Base-by-base conservation (phyloP, 2,113 vertebrate species). In the Istiophorus platypterus region DNA sequence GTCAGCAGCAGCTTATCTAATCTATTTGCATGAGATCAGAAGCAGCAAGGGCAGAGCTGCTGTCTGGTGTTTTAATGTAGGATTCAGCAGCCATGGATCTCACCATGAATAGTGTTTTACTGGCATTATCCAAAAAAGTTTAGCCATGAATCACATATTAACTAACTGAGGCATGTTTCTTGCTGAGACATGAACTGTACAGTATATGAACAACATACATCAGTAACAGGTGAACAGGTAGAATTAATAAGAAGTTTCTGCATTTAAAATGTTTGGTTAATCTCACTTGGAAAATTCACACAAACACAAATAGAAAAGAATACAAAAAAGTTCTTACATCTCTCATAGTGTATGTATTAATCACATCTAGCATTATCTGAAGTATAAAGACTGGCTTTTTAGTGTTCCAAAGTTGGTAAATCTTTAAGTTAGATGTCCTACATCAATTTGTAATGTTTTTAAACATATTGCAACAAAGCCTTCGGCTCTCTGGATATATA, bases 1-100 rank as follows among this genome's bases (percentile, higher is more conserved):
- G 42, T 71, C 74, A 45, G 39, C 74, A 45, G 77, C 70, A 49
- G 85, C 79, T 87, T 81, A 74, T 81, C 42, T 39, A 61, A 66
- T 63, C 52, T 79, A 81, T 20, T 52, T 11, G 56, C 49, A 20
- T 57, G 64, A 69, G 63, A 82, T 82, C 17, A 70, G 37, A 70
- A 34, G 62, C 51, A 14, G 54, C 37, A 37, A 51, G 68, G 51
- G 66, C 68, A 61, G 58, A 22, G 41, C 67, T 68, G 68, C 49
- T 52, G 45, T 27, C 58, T 56, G 61, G 10, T 75, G 59, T 65
- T 67, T 78, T 61, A 67, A 24, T 29, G 15, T 18, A 24, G 0
- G 6, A 52, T 39, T 71, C 64, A 72, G 22, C 42, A 58, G 45
- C 41, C 31, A 37, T 58, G n/a, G 80, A 8, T 73, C 37, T 47